Evolutionary conservation across 2,888 invertebrate species (phyloP).

Genomic region (Watsonalla binaria): DNA sequence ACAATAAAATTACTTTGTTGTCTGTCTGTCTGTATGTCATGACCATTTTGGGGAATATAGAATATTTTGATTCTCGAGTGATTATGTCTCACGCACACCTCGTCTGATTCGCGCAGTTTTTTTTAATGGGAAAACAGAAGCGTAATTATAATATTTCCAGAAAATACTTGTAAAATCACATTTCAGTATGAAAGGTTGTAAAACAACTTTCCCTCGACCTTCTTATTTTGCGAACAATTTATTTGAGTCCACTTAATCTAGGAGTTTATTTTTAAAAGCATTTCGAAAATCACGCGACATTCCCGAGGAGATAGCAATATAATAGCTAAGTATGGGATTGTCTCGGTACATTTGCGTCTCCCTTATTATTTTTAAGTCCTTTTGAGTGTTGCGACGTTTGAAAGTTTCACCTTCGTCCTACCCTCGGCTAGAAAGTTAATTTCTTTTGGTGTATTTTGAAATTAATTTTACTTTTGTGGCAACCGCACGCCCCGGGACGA

Average conservation of each 20-base stretch:
- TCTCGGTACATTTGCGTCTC: conserved; percentile 46
- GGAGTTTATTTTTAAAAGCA: conserved; percentile 14
- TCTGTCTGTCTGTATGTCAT: too few relatives aligned
- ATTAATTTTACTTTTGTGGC: conserved; percentile 75
- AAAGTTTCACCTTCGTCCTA: conserved; percentile 64
- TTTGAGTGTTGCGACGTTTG: conserved; percentile 60
- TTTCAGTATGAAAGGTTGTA: too few relatives aligned
- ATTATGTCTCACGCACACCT: too few relatives aligned
- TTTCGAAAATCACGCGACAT: conserved; percentile 22
- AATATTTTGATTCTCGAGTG: too few relatives aligned
- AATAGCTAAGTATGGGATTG: conserved; percentile 41
- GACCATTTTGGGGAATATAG: too few relatives aligned
- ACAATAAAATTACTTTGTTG: too few relatives aligned
- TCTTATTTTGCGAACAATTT: not conserved
- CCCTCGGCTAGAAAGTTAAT: conserved; percentile 68
- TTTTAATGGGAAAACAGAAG: too few relatives aligned
- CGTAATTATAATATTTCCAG: too few relatives aligned
- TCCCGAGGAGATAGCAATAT: conserved; percentile 26
- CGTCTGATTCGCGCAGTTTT: too few relatives aligned
- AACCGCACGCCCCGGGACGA: conserved; percentile 63
- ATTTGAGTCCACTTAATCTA: not conserved
- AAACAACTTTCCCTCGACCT: too few relatives aligned
- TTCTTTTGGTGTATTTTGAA: conserved; percentile 78
- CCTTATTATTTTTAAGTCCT: conserved; percentile 74
- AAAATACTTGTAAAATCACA: too few relatives aligned